phyloP scores from a whole-genome alignment of 2,113 vertebrate species.

The Seriola dumerili region DNA sequence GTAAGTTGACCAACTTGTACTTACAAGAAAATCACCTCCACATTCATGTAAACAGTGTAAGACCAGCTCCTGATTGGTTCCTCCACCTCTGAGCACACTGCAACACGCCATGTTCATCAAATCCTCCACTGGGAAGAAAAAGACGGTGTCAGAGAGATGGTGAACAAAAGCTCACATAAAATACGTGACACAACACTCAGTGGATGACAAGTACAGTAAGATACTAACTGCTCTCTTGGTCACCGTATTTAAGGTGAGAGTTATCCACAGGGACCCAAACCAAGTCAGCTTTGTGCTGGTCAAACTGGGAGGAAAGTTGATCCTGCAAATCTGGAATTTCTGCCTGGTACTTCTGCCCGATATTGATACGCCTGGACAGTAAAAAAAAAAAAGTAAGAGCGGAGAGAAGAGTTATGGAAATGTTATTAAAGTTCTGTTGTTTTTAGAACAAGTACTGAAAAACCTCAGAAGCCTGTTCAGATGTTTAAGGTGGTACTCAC shows the following conservation, averaged over 20 bases:
- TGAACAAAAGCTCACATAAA: not conserved
- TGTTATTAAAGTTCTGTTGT: not conserved
- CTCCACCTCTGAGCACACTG: slow-evolving; percentile 93
- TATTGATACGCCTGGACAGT: slow-evolving; percentile 93
- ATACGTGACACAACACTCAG: not conserved
- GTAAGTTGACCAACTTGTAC: slow-evolving; percentile 45
- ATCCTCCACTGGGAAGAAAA: slow-evolving; percentile 85
- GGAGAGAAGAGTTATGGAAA: not conserved
- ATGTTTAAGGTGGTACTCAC: slow-evolving; percentile 85
- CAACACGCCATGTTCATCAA: slow-evolving; percentile 94
- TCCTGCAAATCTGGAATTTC: slow-evolving; percentile 91
- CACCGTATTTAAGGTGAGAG: slow-evolving; percentile 78
- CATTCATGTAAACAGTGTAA: slow-evolving; percentile 94
- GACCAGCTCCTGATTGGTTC: slow-evolving; percentile 96
- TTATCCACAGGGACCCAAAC: slow-evolving; percentile 90
- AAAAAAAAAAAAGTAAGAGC: not conserved
- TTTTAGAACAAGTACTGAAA: not conserved
- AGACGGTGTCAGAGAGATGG: not conserved
- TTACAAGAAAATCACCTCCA: slow-evolving; percentile 92
- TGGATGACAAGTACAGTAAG: not conserved
- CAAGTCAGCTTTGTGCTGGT: slow-evolving; percentile 91
- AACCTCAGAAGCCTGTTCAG: not conserved
- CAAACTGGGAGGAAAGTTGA: slow-evolving; percentile 81
- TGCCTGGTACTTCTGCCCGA: slow-evolving; percentile 93
- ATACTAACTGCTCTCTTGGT: slow-evolving; percentile 86